Percentiles rank a stretch among this genome's conserved stretches.
These are phyloP conservation scores for Melanotaenia nigrans DNA, from an alignment of 2,797 vertebrate species.

Conservation along the genomic window DNA sequence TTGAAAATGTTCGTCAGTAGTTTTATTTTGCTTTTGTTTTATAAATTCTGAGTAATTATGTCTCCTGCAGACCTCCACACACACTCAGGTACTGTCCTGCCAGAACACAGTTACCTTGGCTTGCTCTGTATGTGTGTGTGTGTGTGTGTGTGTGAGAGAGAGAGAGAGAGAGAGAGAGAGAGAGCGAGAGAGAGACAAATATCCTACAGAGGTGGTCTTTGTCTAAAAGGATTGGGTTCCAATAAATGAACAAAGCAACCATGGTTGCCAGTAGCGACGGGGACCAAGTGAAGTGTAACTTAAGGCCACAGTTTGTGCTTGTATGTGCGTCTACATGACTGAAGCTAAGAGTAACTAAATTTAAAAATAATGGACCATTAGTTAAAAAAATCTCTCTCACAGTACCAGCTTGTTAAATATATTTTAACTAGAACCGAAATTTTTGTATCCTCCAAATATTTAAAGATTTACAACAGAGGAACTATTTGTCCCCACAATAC, in stretches of 20 bases:
- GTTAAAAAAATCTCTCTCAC: background rate
- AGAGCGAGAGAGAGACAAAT: background rate
- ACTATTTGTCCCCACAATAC: too few species aligned
- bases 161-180: too few species aligned
- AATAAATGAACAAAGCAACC: slow-evolving; percentile 59
- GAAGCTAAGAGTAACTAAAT: background rate
- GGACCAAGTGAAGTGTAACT: slow-evolving; percentile 69
- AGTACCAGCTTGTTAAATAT: background rate
- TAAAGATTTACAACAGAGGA: too few species aligned
- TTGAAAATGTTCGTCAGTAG: background rate
- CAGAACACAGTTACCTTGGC: slow-evolving; percentile 39
- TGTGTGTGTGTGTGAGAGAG: slow-evolving; percentile 33
- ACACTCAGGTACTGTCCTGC: slow-evolving; percentile 37
- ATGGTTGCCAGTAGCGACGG: slow-evolving; percentile 60
- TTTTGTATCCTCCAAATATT: too few species aligned
- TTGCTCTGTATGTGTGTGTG: slow-evolving; percentile 13
- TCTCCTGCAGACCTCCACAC: slow-evolving; percentile 33
- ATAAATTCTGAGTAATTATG: background rate
- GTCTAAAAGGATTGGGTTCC: slow-evolving; percentile 67
- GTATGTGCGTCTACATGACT: slow-evolving; percentile 2
- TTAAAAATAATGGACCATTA: background rate
- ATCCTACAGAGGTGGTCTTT: slow-evolving; percentile 69
- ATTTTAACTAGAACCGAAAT: too few species aligned
- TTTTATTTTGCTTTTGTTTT: background rate
- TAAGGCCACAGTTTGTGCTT: slow-evolving; percentile 8